Evolutionary conservation across 2,797 vertebrate genomes (phyloP), one percentile per base, ranked within the genome.

Genomic region (Syngnathus acus): DNA sequence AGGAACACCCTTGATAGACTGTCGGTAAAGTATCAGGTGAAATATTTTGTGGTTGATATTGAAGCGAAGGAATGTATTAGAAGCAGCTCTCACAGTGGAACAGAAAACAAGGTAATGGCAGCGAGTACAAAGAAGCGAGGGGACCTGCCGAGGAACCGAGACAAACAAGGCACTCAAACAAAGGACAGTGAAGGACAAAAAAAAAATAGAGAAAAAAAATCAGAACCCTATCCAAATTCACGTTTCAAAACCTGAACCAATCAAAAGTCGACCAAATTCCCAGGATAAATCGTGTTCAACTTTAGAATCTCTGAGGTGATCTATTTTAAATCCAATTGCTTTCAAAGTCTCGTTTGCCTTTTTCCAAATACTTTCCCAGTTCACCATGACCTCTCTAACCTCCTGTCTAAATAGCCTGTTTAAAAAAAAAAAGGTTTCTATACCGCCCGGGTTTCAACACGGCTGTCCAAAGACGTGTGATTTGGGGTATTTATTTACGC

Each of bases 181-280:
- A 78, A 82, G 80, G 81, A 76, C 77, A 65, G 57, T 2, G 19
- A 76, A 81, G 78, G 84, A 79, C 73, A 71, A 70, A 77, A 4
- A 64, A 50, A 50, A 48, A 13, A 16, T 6, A n/a, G 40, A 2
- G 32, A 3, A 59, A 72, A 75, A 69, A 10, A 42, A 43, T 9
- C 9, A 43, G 10, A 48, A n/a, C 64, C 26, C 26, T 32, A 32
- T 32, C 2, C 26, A 32, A 32, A 32, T 32, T 32, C 26, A 50
- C 0, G 19, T 50, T 50, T 50, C 6, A 50, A 51, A 54, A 54
- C 21, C 3, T 23, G 23, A 26, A 54, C 23, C 23, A 54, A 54
- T 54, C 53, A 54, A 23, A 23, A 13, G 21, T 3, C 6, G 8
- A 54, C 9, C 2, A 23, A 7, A 6, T 13, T 47, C 4, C 17